Conservation (phyloP, 2,888 invertebrate genomes). For the Camponotus fellah region DNA sequence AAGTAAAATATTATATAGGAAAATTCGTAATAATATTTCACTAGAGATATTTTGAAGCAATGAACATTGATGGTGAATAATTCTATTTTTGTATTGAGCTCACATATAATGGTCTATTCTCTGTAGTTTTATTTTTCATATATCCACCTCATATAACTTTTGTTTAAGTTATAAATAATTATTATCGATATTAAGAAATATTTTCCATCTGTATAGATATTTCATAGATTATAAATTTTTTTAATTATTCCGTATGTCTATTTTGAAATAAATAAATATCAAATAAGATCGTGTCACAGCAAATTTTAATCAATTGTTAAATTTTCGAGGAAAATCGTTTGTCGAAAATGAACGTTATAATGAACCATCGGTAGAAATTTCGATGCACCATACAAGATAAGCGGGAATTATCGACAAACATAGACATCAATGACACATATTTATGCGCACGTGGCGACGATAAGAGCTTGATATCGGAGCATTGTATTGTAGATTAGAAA, state of each 20-base stretch:
- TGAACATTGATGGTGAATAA: neutral
- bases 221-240: neutral
- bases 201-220: neutral
- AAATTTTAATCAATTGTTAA: constrained; percentile 29
- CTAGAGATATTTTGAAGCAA: neutral
- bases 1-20: neutral
- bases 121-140: neutral
- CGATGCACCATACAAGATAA: constrained; percentile 65
- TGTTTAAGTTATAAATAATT: neutral
- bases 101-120: neutral
- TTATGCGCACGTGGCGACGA: constrained; percentile 15
- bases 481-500: constrained; percentile 67
- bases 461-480: constrained; percentile 60
- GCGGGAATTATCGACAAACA: constrained; percentile 68
- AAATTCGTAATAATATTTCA: neutral
- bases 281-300: neutral
- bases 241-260: neutral
- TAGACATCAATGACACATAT: constrained; percentile 42
- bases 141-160: neutral
- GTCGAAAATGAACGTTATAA: constrained; percentile 51
- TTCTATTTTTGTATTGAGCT: neutral
- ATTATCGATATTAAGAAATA: neutral
- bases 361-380: constrained; percentile 52
- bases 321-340: constrained; percentile 31
- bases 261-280: constrained; percentile 15